phyloP scores from a whole-genome alignment of 2,113 vertebrate species.

The Romanogobio albipinnatus region DNA sequence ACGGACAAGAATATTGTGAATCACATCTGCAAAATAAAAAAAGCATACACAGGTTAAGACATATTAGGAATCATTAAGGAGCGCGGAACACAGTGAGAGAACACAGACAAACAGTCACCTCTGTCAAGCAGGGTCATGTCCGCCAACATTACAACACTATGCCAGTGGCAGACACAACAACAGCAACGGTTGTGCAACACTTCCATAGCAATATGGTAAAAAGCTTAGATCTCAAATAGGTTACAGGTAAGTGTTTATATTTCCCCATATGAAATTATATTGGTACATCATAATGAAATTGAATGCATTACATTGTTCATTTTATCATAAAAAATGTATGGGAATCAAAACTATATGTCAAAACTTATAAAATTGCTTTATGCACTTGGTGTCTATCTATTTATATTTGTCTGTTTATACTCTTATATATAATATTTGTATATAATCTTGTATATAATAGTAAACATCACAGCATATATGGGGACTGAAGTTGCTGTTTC shows the following conservation, averaged over 20 bases:
- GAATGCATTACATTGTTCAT: neutral
- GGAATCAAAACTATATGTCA: neutral
- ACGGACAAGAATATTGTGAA: neutral
- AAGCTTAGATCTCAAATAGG: neutral
- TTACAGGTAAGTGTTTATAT: neutral
- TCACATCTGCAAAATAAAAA: neutral
- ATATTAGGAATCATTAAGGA: neutral
- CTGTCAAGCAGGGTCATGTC: constrained; percentile 12
- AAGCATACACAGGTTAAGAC: constrained; percentile 20
- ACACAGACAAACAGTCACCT: constrained; percentile 36
- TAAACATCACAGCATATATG: neutral
- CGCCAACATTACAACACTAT: constrained; percentile 27
- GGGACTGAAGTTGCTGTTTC: neutral
- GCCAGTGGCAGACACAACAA: neutral
- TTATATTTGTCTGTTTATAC: neutral
- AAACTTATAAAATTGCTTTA: neutral
- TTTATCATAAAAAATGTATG: neutral
- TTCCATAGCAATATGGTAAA: neutral
- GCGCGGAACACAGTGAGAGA: neutral
- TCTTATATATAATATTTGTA: neutral
- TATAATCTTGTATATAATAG: no score
- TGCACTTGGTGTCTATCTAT: neutral
- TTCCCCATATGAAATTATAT: neutral
- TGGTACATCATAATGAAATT: neutral
- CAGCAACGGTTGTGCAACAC: neutral